Conservation (phyloP, 2,888 invertebrate genomes). For the Cerastis rubricosa region DNA sequence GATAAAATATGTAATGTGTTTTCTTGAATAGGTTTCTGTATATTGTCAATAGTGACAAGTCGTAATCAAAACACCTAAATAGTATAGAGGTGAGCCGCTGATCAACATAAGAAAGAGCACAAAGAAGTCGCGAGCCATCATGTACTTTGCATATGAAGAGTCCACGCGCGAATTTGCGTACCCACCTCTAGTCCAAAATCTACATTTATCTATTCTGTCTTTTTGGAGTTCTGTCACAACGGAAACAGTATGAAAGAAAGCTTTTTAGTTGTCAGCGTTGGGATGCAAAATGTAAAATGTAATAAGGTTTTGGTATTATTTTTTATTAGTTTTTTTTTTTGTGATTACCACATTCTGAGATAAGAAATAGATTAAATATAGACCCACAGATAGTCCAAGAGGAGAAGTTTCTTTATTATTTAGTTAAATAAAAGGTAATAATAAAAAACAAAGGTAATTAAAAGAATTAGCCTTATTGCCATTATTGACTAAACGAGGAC, state of each 20-base stretch:
- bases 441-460: background rate
- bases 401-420: background rate
- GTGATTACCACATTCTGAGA: background rate
- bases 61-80: constrained; percentile 72
- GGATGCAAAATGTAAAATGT: constrained; percentile 8
- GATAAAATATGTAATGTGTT: constrained; percentile 41
- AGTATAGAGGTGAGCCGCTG: constrained; percentile 66
- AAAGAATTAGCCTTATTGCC: background rate
- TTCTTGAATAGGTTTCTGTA: constrained; percentile 38
- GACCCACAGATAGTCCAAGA: background rate
- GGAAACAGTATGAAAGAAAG: constrained; percentile 52
- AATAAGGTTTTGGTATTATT: background rate
- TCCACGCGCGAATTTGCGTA: constrained; percentile 89
- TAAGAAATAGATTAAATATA: background rate
- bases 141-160: constrained; percentile 88
- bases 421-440: no score
- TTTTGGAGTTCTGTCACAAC: constrained; percentile 65
- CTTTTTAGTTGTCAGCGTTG: constrained; percentile 37
- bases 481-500: background rate
- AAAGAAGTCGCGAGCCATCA: constrained; percentile 81
- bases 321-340: background rate
- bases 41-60: constrained; percentile 63
- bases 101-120: constrained; percentile 83
- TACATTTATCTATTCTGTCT: constrained; percentile 80
- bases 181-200: constrained; percentile 81